Conservation (phyloP, 2,797 vertebrate genomes). For the Orestias chungarensis region DNA sequence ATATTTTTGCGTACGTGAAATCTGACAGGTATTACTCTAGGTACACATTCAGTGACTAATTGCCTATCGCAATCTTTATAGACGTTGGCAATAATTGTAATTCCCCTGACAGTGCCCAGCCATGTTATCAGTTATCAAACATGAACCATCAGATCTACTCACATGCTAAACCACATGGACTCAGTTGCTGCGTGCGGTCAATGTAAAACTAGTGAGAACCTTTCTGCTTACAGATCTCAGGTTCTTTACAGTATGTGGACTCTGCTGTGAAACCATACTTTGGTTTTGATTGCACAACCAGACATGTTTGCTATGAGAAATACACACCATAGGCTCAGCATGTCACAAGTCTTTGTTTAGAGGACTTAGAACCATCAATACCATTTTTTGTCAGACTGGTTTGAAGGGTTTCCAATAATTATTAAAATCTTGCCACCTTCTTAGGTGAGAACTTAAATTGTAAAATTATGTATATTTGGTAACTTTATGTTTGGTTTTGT, state of each 20-base stretch:
- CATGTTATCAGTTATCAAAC: neutral
- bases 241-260: neutral
- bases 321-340: neutral
- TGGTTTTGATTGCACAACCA: neutral
- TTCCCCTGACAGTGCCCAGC: neutral
- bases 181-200: neutral
- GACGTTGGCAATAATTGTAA: no score
- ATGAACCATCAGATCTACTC: slow-evolving; percentile 6
- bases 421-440: neutral
- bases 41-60: slow-evolving; percentile 12
- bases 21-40: neutral
- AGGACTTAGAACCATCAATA: neutral
- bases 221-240: neutral
- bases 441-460: neutral
- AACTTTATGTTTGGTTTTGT: neutral
- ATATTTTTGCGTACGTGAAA: neutral
- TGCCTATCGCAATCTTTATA: no score
- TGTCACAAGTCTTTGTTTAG: neutral
- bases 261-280: neutral
- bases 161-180: neutral
- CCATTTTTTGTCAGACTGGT: neutral
- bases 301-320: neutral
- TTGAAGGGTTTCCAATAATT: neutral
- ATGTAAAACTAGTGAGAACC: neutral
- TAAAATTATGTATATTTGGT: neutral